These are phyloP conservation scores for Trichopria drosophilae DNA, from an alignment of 2,888 invertebrate genomes.

Conservation along the genomic window DNA sequence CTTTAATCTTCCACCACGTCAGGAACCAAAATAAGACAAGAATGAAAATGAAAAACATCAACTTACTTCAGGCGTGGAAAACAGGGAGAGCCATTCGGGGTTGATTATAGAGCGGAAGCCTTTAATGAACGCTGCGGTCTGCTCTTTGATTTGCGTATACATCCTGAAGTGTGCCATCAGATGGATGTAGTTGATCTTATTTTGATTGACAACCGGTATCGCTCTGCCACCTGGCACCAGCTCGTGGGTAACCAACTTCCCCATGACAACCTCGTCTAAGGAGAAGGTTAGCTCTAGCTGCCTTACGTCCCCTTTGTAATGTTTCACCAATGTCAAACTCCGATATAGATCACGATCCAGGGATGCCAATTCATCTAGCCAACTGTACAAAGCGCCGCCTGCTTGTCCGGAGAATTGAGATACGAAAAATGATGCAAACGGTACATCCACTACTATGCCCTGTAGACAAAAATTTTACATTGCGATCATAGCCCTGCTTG, in stretches of 20 bases:
- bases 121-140: slow-evolving; percentile 93
- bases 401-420: slow-evolving; percentile 94
- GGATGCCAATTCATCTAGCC: slow-evolving; percentile 96
- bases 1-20: no score
- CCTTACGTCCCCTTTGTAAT: slow-evolving; percentile 87
- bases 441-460: slow-evolving; percentile 98
- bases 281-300: slow-evolving; percentile 96
- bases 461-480: slow-evolving; percentile 57
- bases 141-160: slow-evolving; percentile 96
- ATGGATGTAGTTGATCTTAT: slow-evolving; percentile 98
- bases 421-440: slow-evolving; percentile 97
- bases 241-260: slow-evolving; percentile 92
- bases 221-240: slow-evolving; percentile 93
- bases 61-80: slow-evolving; percentile 97
- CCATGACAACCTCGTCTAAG: slow-evolving; percentile 92
- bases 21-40: no score
- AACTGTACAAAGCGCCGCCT: slow-evolving; percentile 91
- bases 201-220: slow-evolving; percentile 92
- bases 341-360: slow-evolving; percentile 94
- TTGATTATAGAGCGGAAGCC: slow-evolving; percentile 95
- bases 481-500: no score
- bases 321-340: slow-evolving; percentile 94
- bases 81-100: slow-evolving; percentile 90
- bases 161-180: slow-evolving; percentile 98
- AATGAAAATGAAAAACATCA: no score